phyloP scores from a whole-genome alignment of 2,113 vertebrate genomes.

The Puffinus mauretanicus region DNA sequence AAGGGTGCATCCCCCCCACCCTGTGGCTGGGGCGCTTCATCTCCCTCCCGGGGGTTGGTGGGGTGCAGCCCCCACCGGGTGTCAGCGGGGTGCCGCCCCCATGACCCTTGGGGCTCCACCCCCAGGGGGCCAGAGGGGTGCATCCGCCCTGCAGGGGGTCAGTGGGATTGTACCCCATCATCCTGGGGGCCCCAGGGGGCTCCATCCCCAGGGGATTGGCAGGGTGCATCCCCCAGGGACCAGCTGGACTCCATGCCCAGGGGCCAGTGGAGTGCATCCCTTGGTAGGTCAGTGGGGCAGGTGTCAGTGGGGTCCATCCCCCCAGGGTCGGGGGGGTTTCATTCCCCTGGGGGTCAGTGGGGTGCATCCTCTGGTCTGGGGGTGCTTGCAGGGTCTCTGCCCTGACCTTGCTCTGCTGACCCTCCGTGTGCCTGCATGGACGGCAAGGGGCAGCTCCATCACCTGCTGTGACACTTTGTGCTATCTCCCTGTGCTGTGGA shows the following conservation, averaged over 20 bases:
- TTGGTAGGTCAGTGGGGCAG: not conserved
- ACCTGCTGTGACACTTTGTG: not conserved
- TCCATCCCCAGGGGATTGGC: not conserved
- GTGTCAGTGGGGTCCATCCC: not conserved
- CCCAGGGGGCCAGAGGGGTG: too few species aligned
- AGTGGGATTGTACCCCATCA: fast-evolving
- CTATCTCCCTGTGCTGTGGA: not conserved
- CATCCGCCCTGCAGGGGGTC: not conserved
- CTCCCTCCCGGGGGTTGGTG: not conserved
- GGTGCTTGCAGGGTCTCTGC: not conserved
- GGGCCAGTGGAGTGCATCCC: too few species aligned
- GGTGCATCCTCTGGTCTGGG: not conserved
- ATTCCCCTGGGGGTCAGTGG: not conserved
- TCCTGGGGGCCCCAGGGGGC: not conserved
- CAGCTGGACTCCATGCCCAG: not conserved
- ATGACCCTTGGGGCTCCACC: not conserved
- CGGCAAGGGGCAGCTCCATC: not conserved
- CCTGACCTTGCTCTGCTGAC: not conserved
- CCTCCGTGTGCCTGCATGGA: fast-evolving
- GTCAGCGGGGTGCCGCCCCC: not conserved
- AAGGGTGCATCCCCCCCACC: not conserved
- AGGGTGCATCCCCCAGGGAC: too few species aligned
- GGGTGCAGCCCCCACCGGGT: fast-evolving
- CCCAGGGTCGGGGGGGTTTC: not conserved
- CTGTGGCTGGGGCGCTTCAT: not conserved